Conservation (phyloP, 2,797 vertebrate genomes). For the Stomatorhinus walkeri region DNA sequence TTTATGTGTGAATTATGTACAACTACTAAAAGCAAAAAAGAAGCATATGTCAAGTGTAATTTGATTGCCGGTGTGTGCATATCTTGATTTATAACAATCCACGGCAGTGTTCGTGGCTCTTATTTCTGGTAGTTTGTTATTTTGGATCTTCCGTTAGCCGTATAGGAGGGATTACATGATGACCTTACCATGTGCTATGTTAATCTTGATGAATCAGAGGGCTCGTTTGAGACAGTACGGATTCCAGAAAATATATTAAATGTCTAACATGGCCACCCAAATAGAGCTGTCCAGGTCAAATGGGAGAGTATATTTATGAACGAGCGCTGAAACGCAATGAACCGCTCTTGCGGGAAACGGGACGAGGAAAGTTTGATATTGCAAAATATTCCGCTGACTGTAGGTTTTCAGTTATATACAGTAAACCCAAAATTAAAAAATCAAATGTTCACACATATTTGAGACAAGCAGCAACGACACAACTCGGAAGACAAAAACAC, state of each 20-base stretch:
- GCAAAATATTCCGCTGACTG: background rate
- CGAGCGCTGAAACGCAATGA: background rate
- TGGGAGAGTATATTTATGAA: slow-evolving; percentile 3
- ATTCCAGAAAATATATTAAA: slow-evolving; percentile 7
- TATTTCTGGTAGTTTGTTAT: slow-evolving; percentile 9
- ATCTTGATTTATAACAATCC: background rate
- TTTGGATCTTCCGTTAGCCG: background rate
- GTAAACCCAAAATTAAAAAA: background rate
- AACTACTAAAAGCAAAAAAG: background rate
- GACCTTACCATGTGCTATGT: slow-evolving; percentile 2
- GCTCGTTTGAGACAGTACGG: background rate
- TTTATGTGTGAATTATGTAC: background rate
- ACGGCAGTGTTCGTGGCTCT: background rate
- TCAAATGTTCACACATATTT: background rate
- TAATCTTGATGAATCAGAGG: slow-evolving; percentile 12
- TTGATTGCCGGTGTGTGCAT: background rate
- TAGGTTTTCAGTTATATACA: background rate
- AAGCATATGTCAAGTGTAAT: background rate
- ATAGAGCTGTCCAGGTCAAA: background rate
- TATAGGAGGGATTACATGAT: background rate
- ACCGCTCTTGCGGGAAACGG: background rate
- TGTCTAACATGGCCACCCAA: background rate
- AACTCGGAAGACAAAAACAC: background rate
- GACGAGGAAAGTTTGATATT: background rate
- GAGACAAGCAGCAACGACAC: background rate